Evolutionary conservation across 1,140 invertebrate species (phyloP).

Genomic region (Dufourea novaeangliae): DNA sequence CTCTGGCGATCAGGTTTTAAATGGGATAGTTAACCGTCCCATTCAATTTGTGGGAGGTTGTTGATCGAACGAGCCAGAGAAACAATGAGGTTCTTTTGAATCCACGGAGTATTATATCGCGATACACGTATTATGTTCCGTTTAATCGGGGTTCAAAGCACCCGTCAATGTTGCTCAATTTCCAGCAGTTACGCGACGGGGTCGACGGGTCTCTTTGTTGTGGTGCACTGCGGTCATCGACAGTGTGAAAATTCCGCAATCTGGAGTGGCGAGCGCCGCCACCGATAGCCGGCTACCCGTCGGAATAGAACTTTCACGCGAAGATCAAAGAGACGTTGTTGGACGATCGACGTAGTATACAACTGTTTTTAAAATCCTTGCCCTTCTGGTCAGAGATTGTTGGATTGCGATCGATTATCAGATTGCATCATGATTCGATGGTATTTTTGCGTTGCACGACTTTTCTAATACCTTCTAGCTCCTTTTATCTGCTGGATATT

Average conservation of each 20-base stretch:
- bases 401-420: slow-evolving; percentile 27
- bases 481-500: no score
- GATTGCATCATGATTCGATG: neutral
- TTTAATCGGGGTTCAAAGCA: slow-evolving; percentile 11
- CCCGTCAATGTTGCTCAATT: slow-evolving; percentile 7
- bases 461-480: neutral
- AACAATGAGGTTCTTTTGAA: neutral
- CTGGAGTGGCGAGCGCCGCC: slow-evolving; percentile 8
- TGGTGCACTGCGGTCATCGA: slow-evolving; percentile 29
- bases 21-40: neutral
- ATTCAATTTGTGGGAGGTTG: slow-evolving; percentile 23
- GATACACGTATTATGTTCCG: neutral
- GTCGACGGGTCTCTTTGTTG: slow-evolving; percentile 10
- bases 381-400: slow-evolving; percentile 17
- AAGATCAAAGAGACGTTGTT: slow-evolving; percentile 42
- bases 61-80: neutral
- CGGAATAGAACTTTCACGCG: slow-evolving; percentile 37
- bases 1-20: neutral
- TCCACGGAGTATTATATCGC: neutral
- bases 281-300: neutral
- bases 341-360: neutral
- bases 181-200: neutral
- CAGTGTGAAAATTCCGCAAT: slow-evolving; percentile 41
- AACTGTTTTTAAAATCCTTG: neutral
- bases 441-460: neutral